phyloP scores from a whole-genome alignment of 2,113 vertebrate genomes.

The Charadrius vociferus region DNA sequence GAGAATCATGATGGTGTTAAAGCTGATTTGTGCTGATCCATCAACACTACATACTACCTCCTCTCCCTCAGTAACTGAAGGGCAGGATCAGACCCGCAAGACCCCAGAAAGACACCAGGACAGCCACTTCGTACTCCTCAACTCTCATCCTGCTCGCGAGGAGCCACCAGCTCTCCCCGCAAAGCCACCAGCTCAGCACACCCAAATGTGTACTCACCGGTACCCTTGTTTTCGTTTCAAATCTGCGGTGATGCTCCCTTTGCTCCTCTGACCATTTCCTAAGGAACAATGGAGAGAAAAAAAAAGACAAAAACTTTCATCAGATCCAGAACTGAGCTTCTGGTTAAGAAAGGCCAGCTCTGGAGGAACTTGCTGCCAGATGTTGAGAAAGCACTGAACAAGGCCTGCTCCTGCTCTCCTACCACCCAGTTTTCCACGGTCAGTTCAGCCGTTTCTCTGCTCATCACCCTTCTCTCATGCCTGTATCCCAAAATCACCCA shows the following conservation, averaged over 20 bases:
- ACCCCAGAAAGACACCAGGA: not conserved
- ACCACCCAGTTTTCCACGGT: fast-evolving
- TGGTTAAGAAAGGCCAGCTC: not conserved
- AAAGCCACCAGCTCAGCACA: not conserved
- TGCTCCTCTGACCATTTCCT: constrained; percentile 68
- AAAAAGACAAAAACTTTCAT: not conserved
- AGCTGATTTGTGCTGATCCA: not conserved
- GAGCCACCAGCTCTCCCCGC: not conserved
- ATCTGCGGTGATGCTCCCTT: constrained; percentile 27
- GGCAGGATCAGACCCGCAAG: not conserved
- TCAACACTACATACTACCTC: not conserved
- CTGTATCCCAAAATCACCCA: constrained; percentile 60
- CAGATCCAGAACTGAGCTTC: constrained; percentile 4
- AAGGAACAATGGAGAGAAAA: not conserved
- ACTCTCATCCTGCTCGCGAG: not conserved
- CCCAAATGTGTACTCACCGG: constrained; percentile 43
- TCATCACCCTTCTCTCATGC: constrained; percentile 8
- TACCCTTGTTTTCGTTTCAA: constrained; percentile 45
- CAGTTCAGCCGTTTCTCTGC: constrained; percentile 26
- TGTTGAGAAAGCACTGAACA: fast-evolving
- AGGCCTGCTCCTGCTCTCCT: not conserved
- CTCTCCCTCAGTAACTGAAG: not conserved
- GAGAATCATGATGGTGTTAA: not conserved
- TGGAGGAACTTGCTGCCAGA: not conserved
- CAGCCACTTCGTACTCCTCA: fast-evolving